A percentile compares a stretch with the other conserved stretches of the same genome.
Evolutionary conservation across 2,113 vertebrate genomes (phyloP).

Genomic region (Cynopterus brachyotis): DNA sequence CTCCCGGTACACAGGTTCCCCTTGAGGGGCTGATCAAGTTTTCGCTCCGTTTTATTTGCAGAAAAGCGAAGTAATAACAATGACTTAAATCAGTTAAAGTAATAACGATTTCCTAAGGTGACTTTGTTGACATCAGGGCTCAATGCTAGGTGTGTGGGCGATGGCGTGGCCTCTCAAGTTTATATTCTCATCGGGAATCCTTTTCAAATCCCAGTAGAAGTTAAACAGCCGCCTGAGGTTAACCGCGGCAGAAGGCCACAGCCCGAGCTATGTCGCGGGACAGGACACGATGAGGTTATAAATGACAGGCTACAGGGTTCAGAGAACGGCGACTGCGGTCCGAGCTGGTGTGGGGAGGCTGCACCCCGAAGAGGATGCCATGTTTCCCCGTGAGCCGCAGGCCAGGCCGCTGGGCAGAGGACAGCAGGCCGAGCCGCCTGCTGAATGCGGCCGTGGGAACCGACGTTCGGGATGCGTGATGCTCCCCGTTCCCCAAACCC

Average conservation of each 20-base stretch:
- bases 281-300: neutral
- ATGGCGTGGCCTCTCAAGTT: neutral
- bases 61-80: neutral
- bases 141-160: no score
- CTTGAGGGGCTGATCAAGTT: neutral
- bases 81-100: neutral
- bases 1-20: neutral
- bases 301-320: neutral
- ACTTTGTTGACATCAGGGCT: neutral
- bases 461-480: accelerated
- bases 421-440: neutral
- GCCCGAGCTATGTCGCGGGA: neutral
- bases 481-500: neutral
- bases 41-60: neutral
- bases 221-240: neutral
- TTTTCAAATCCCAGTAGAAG: neutral
- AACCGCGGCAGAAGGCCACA: neutral
- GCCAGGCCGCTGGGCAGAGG: neutral
- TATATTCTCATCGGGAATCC: neutral
- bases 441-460: accelerated
- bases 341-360: neutral
- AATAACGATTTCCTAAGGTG: neutral
- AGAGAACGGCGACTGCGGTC: neutral
- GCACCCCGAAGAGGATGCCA: neutral
- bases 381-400: neutral